Conservation (phyloP, 1,140 invertebrate species). For the Brachionus koreanus region DNA sequence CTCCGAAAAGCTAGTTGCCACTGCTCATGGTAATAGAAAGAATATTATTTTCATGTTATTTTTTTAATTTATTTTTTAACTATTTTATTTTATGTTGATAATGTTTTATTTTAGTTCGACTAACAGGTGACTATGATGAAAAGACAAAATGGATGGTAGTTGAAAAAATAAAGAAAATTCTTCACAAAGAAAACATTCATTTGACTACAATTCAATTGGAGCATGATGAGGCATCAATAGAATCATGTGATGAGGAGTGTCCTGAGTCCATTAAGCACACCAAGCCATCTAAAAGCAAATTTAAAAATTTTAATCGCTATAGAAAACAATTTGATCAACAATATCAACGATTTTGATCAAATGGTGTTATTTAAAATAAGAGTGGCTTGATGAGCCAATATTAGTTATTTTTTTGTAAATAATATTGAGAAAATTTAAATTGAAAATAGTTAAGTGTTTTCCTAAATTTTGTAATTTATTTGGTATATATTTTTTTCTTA, state of each 20-base stretch:
- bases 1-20: not conserved
- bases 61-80: not conserved
- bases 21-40: not conserved
- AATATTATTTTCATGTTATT: not conserved
- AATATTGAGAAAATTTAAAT: too few relatives aligned
- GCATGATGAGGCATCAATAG: not conserved
- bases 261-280: not conserved
- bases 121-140: not conserved
- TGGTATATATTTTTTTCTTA: too few relatives aligned
- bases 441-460: too few relatives aligned
- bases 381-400: too few relatives aligned
- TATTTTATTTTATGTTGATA: not conserved
- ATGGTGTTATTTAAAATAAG: too few relatives aligned
- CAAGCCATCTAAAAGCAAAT: not conserved
- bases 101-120: not conserved
- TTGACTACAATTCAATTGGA: conserved; percentile 30
- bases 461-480: too few relatives aligned
- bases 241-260: conserved; percentile 21
- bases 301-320: too few relatives aligned
- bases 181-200: conserved; percentile 8
- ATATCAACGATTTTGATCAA: too few relatives aligned
- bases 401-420: too few relatives aligned
- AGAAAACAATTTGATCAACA: too few relatives aligned
- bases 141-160: not conserved
- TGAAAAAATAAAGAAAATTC: not conserved